Conservation (phyloP, 2,797 vertebrate genomes). For the Vireo griseus region DNA sequence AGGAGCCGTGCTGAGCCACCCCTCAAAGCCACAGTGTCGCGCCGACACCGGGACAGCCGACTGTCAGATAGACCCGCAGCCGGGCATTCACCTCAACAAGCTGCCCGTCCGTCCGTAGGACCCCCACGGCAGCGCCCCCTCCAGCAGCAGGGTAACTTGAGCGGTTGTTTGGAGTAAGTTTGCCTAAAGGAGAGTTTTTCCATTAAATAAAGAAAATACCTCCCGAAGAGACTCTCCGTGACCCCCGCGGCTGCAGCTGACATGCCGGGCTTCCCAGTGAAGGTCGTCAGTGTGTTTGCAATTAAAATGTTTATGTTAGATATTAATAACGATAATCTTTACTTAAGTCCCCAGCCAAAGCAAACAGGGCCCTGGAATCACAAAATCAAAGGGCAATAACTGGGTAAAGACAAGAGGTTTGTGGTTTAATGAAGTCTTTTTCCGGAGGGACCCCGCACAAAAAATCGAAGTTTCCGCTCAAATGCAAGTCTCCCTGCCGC, state of each 20-base stretch:
- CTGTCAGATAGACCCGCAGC: background rate
- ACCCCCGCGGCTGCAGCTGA: slow-evolving; percentile 47
- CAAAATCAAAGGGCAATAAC: slow-evolving; percentile 58
- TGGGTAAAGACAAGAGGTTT: slow-evolving; percentile 44
- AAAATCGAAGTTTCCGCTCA: background rate
- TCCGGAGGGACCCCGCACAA: background rate
- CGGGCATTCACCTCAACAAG: background rate
- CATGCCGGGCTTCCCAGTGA: slow-evolving; percentile 33
- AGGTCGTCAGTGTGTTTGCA: slow-evolving; percentile 63
- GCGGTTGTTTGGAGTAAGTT: slow-evolving; percentile 58
- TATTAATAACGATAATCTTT: slow-evolving; percentile 73
- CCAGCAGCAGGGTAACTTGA: slow-evolving; percentile 49
- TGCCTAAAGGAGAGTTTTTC: slow-evolving; percentile 27
- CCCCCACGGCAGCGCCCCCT: background rate
- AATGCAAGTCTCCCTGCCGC: background rate
- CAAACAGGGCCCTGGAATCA: slow-evolving; percentile 53
- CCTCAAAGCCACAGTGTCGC: background rate
- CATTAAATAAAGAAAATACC: slow-evolving; percentile 71
- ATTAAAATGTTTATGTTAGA: slow-evolving; percentile 72
- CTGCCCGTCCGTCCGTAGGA: background rate
- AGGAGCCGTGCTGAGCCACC: background rate
- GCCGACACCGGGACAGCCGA: too few species aligned
- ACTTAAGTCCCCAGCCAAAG: slow-evolving; percentile 63
- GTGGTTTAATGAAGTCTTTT: slow-evolving; percentile 46
- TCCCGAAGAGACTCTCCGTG: slow-evolving; percentile 58